Base-by-base conservation (phyloP, 2,888 invertebrate genomes). In the Cremastinae sp. region DNA sequence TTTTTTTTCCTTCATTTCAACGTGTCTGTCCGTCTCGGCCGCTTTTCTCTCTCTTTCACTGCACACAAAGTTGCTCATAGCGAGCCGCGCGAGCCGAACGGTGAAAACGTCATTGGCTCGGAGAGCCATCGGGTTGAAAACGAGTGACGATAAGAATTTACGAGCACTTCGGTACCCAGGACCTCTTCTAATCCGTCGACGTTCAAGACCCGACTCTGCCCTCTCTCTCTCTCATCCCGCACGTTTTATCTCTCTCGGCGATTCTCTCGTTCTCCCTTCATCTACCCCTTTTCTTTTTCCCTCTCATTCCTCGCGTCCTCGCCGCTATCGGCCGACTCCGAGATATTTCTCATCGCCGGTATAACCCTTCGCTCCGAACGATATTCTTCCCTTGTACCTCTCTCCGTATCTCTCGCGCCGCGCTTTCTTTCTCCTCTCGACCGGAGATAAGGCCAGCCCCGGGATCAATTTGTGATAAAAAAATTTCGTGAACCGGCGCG, bases 81-180 rank as follows among this genome's bases (percentile, higher is more conserved):
- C 20, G 51, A 28, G 28, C 28, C 2, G 20, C 64, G 47, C 45
- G 74, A 45, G 61, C 18, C 53, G 73, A 69, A 73, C 73, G 69
- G 69, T 70, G 59, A 70, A 73, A 74, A 76, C 75, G 75, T 76
- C 75, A 76, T 76, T 76, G 64, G 76, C 54, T 62, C 38, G 36
- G 74, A 54, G 7, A 64, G 71, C 45, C 38, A 43, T 58, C 54
- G 49, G 54, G 65, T 77, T 56, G 81, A 83, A 79, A 84, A 82
- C 82, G 81, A 84, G 81, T 82, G 81, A 84, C 82, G 85, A 85
- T 85, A 85, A 85, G 81, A 78, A 85, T 84, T 85, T 85, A 85
- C 81, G 82, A 80, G 78, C 66, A 77, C 80, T 80, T 56, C 61
- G 53, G 22, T 38, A 62, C 56, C 56, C 61, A 34, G 76, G 74